A percentile compares a stretch with the other conserved stretches of the same genome.
Evolutionary conservation across 2,888 invertebrate genomes (phyloP).

Genomic region (Gandaritis pyraliata): DNA sequence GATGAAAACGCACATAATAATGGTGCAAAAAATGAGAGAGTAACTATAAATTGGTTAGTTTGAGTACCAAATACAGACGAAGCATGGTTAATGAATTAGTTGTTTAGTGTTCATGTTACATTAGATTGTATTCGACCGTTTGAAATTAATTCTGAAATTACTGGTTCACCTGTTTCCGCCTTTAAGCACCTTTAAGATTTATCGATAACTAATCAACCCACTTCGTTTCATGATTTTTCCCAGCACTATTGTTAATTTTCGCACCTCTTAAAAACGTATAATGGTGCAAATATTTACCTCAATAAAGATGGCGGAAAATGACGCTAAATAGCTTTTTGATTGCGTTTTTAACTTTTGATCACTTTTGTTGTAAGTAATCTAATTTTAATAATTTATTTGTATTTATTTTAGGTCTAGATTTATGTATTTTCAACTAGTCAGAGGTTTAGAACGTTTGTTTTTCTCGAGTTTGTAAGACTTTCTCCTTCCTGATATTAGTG

Average conservation of each 20-base stretch:
- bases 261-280: slow-evolving; percentile 36
- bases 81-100: slow-evolving; percentile 75
- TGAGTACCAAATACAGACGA: slow-evolving; percentile 51
- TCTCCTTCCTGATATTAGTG: slow-evolving; percentile 56
- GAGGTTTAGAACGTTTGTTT: slow-evolving; percentile 50
- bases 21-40: slow-evolving; percentile 7
- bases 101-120: slow-evolving; percentile 83
- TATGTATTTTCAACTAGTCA: slow-evolving; percentile 74
- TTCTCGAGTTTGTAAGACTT: slow-evolving; percentile 56
- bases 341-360: slow-evolving; percentile 16
- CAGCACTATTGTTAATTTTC: slow-evolving; percentile 51
- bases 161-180: slow-evolving; percentile 71
- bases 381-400: slow-evolving; percentile 58
- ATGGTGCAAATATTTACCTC: slow-evolving; percentile 16
- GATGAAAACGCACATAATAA: slow-evolving; percentile 42
- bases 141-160: slow-evolving; percentile 58
- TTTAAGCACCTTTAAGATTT: slow-evolving; percentile 64
- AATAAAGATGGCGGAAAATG: slow-evolving; percentile 3
- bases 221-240: slow-evolving; percentile 46
- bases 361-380: slow-evolving; percentile 32
- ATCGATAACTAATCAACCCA: slow-evolving; percentile 69
- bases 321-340: slow-evolving; percentile 7
- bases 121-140: slow-evolving; percentile 78
- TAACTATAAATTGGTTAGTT: slow-evolving; percentile 8
- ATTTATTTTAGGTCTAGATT: slow-evolving; percentile 39